Conservation (phyloP, 2,113 vertebrate species). For the Sorex araneus region DNA sequence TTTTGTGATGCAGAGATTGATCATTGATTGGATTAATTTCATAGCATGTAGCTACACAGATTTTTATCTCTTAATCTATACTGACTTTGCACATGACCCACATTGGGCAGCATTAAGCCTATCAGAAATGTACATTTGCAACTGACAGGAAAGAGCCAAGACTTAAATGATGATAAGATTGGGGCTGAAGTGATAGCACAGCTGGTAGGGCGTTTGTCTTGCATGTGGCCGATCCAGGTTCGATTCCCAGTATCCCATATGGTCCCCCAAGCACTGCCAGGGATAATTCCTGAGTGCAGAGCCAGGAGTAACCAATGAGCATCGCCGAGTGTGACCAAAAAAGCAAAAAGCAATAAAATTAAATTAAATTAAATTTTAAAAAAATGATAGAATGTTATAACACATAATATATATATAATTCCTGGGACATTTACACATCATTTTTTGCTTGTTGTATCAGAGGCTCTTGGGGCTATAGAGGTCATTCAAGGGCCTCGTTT, state of each 20-base stretch:
- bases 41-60: background rate
- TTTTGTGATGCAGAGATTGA: background rate
- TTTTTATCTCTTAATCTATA: background rate
- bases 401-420: background rate
- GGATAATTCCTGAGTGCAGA: too few relatives aligned
- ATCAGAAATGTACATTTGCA: background rate
- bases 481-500: too few relatives aligned
- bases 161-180: slow-evolving; percentile 6
- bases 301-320: too few relatives aligned
- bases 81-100: background rate
- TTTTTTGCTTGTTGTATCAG: background rate
- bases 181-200: too few relatives aligned
- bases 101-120: background rate
- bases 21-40: background rate
- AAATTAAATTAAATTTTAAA: too few relatives aligned
- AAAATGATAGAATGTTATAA: background rate
- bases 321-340: too few relatives aligned
- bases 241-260: too few relatives aligned
- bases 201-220: too few relatives aligned
- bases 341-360: too few relatives aligned
- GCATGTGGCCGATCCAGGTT: too few relatives aligned
- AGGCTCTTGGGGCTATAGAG: too few relatives aligned
- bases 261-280: too few relatives aligned
- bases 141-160: background rate
- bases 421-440: background rate